phyloP scores from a whole-genome alignment of 1,140 invertebrate species.

The Acromyrmex echinatior region DNA sequence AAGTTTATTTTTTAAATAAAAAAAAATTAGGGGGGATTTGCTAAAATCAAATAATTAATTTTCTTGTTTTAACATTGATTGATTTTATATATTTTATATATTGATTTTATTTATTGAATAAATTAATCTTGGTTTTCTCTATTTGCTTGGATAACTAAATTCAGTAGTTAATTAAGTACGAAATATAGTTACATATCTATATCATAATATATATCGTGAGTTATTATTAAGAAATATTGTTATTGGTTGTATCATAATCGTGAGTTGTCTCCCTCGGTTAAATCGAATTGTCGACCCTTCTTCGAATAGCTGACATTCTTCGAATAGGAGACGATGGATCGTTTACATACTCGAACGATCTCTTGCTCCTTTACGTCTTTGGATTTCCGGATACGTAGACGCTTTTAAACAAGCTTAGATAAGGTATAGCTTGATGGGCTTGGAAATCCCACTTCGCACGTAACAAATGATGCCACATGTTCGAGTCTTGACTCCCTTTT shows the following conservation, averaged over 20 bases:
- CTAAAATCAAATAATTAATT: neutral
- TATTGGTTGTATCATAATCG: neutral
- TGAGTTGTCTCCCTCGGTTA: neutral
- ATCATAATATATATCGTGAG: neutral
- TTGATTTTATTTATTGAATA: no score
- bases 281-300: constrained; percentile 1
- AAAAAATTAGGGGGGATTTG: neutral
- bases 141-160: neutral
- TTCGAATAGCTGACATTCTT: constrained; percentile 8
- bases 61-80: neutral
- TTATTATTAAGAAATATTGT: constrained; percentile 13
- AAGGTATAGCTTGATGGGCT: constrained; percentile 64
- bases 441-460: constrained; percentile 74
- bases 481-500: constrained; percentile 82
- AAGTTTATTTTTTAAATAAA: neutral
- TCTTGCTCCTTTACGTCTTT: constrained; percentile 71
- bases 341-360: constrained; percentile 72
- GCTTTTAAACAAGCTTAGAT: constrained; percentile 75
- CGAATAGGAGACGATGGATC: constrained; percentile 38
- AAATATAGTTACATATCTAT: neutral
- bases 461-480: constrained; percentile 87
- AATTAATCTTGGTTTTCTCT: neutral
- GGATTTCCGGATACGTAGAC: constrained; percentile 72
- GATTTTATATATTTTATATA: neutral
- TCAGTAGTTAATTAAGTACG: neutral